Percentiles rank a stretch among this genome's conserved stretches.
Conservation (phyloP, 2,888 invertebrate species). For the Eupithecia pulchellata region DNA sequence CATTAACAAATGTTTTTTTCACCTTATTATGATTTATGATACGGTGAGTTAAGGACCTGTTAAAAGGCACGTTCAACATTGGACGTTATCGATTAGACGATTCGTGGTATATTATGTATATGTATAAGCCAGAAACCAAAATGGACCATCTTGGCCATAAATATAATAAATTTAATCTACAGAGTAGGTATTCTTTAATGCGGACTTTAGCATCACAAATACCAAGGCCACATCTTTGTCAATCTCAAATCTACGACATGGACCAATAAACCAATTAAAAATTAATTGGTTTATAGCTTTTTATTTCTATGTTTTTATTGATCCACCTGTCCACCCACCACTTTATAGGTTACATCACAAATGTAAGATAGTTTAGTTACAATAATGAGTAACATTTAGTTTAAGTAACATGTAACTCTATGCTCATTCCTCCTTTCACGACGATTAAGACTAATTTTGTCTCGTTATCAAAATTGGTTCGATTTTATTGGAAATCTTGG, state of each 20-base stretch:
- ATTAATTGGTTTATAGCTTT: too few relatives aligned
- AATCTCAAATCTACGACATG: not conserved
- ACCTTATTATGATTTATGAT: too few relatives aligned
- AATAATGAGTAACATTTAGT: not conserved
- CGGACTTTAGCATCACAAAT: not conserved
- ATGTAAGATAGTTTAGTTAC: not conserved
- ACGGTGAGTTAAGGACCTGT: too few relatives aligned
- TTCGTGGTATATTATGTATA: too few relatives aligned
- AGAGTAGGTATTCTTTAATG: not conserved
- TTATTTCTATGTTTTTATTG: not conserved
- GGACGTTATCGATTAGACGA: too few relatives aligned
- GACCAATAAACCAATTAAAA: not conserved
- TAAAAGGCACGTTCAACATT: not conserved
- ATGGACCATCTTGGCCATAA: not conserved
- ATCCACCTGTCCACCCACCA: not conserved
- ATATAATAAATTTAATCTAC: not conserved
- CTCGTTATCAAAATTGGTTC: conserved; percentile 28
- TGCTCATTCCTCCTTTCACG: conserved; percentile 26
- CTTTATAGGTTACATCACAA: conserved; percentile 1
- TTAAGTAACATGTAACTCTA: conserved; percentile 1
- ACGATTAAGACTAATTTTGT: conserved; percentile 23
- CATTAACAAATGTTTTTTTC: too few relatives aligned
- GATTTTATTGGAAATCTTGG: conserved; percentile 27
- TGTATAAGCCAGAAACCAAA: not conserved
- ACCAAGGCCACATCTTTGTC: not conserved